Evolutionary conservation across 1,140 invertebrate species (phyloP).

Genomic region (fruit fly (Drosophila melanogaster)): DNA sequence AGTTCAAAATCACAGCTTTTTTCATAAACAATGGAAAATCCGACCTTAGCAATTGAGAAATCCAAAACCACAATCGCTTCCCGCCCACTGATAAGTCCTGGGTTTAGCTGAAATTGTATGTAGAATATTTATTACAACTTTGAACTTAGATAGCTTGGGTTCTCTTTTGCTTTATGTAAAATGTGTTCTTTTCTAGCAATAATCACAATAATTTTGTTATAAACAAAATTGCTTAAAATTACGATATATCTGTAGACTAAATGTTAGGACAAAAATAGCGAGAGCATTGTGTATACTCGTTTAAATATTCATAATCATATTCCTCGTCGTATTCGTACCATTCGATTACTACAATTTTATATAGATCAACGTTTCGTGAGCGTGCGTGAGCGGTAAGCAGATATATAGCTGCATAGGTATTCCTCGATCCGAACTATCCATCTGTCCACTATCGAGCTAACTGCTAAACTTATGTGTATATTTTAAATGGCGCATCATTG

Average conservation of each 20-base stretch:
- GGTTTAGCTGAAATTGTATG: constrained; percentile 46
- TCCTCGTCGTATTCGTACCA: constrained; percentile 42
- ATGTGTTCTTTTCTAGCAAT: constrained; percentile 83
- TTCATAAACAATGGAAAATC: neutral
- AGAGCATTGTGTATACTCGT: constrained; percentile 62
- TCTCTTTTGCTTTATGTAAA: constrained; percentile 74
- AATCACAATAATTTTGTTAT: constrained; percentile 84
- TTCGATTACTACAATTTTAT: constrained; percentile 72
- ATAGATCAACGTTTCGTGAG: constrained; percentile 71
- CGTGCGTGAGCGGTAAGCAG: constrained; percentile 47
- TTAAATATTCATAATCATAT: constrained; percentile 46
- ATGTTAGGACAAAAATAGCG: constrained; percentile 80
- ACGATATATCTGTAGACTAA: constrained; percentile 77
- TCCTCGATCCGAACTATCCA: constrained; percentile 28
- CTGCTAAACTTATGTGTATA: constrained; percentile 71
- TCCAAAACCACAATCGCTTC: neutral
- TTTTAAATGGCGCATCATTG: constrained; percentile 79
- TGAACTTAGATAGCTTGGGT: constrained; percentile 75
- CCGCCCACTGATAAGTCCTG: neutral
- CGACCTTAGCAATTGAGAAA: neutral
- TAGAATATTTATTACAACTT: constrained; percentile 79
- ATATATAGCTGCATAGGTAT: constrained; percentile 28
- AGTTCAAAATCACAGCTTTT: neutral
- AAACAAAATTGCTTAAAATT: constrained; percentile 82
- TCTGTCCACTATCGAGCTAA: constrained; percentile 53